Percentiles rank a stretch among this genome's conserved stretches.
Conservation (phyloP, 2,888 invertebrate species). For the Eubasilissa splendida region DNA sequence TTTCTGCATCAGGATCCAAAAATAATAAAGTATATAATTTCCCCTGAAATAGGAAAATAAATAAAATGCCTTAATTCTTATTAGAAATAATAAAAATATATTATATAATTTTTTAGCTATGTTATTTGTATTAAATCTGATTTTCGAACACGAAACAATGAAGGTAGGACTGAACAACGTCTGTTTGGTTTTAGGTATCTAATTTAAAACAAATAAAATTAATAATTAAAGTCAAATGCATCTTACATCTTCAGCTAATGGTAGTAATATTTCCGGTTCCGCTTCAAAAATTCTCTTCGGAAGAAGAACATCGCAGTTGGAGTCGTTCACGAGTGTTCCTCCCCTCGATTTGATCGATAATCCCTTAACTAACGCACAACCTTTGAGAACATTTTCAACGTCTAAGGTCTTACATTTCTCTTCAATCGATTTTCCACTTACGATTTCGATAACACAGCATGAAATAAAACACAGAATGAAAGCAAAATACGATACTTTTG, state of each 20-base stretch:
- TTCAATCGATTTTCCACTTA: background rate
- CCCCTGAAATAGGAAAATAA: constrained; percentile 13
- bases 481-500: background rate
- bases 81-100: no score
- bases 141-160: no score
- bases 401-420: constrained; percentile 13
- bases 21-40: constrained; percentile 25
- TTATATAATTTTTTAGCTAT: no score
- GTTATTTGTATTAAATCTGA: background rate
- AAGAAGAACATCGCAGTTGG: constrained; percentile 47
- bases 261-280: constrained; percentile 26
- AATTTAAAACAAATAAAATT: background rate
- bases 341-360: constrained; percentile 34
- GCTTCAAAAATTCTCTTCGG: constrained; percentile 42
- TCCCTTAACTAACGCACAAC: constrained; percentile 36
- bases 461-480: background rate
- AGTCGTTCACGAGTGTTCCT: constrained; percentile 43
- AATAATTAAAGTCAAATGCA: constrained; percentile 8
- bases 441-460: background rate
- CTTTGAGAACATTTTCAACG: constrained; percentile 1
- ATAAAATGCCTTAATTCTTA: no score
- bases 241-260: constrained; percentile 27
- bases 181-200: background rate
- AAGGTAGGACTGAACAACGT: background rate
- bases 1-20: constrained; percentile 19